phyloP scores from a whole-genome alignment of 1,140 invertebrate genomes.

The silkworm (Bombyx mori) region ASM3026992v2 NC_085110.1:2563001-2563500 shows the following conservation, averaged over 20 bases:
- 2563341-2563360: slow-evolving; percentile 36
- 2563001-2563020: slow-evolving; percentile 15
- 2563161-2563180: slow-evolving; percentile 79
- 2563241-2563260: slow-evolving; percentile 75
- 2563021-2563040: slow-evolving; percentile 9
- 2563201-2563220: slow-evolving; percentile 81
- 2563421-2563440: slow-evolving; percentile 61
- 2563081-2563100: slow-evolving; percentile 12
- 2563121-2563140: slow-evolving; percentile 76
- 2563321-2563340: slow-evolving; percentile 34
- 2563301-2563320: slow-evolving; percentile 53
- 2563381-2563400: slow-evolving; percentile 43
- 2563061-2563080: slow-evolving; percentile 16
- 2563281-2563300: slow-evolving; percentile 43
- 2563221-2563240: slow-evolving; percentile 74
- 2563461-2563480: slow-evolving; percentile 48
- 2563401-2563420: slow-evolving; percentile 41
- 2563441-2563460: slow-evolving; percentile 59
- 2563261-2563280: slow-evolving; percentile 77
- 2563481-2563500: slow-evolving; percentile 74
- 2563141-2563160: slow-evolving; percentile 72
- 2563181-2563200: slow-evolving; percentile 76
- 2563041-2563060: slow-evolving; percentile 19
- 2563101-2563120: slow-evolving; percentile 71
- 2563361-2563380: slow-evolving; percentile 43